A percentile compares a stretch with the other conserved stretches of the same genome.
Conservation (phyloP, 2,113 vertebrate genomes). For the Nicator chloris region DNA sequence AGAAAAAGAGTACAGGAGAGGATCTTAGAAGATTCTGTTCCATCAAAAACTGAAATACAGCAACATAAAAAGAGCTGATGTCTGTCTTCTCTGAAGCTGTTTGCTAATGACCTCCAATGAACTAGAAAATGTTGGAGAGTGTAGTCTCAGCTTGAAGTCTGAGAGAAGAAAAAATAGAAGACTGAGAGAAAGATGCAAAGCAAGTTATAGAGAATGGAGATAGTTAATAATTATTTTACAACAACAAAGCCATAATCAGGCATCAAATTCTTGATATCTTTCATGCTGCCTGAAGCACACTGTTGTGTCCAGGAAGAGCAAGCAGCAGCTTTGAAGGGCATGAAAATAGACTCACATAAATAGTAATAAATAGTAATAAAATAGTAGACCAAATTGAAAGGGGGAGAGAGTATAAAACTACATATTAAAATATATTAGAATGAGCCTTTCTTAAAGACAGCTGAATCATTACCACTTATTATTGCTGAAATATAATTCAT, state of each 20-base stretch:
- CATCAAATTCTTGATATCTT: not conserved
- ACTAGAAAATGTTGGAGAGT: not conserved
- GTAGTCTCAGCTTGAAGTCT: not conserved
- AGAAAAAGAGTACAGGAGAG: not conserved
- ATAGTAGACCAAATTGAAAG: not conserved
- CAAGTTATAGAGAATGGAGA: not conserved
- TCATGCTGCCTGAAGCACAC: not conserved
- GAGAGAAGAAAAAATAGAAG: not conserved
- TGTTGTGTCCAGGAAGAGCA: not conserved
- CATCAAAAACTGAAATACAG: not conserved
- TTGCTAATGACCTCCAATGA: slow-evolving; percentile 30
- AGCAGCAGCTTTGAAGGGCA: not conserved
- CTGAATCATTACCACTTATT: not conserved
- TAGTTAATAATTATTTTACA: not conserved
- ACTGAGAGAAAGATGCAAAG: not conserved
- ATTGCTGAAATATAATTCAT: not conserved
- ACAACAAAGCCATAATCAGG: not conserved
- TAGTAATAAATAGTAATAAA: not conserved
- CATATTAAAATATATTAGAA: not conserved
- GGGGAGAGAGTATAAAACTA: not conserved
- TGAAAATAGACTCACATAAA: not conserved
- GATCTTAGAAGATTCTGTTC: slow-evolving; percentile 10
- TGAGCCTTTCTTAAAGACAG: not conserved
- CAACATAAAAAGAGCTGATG: slow-evolving; percentile 16
- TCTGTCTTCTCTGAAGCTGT: slow-evolving; percentile 14